Conservation (phyloP, 2,888 invertebrate genomes). For the Cephus rjabovi region DNA sequence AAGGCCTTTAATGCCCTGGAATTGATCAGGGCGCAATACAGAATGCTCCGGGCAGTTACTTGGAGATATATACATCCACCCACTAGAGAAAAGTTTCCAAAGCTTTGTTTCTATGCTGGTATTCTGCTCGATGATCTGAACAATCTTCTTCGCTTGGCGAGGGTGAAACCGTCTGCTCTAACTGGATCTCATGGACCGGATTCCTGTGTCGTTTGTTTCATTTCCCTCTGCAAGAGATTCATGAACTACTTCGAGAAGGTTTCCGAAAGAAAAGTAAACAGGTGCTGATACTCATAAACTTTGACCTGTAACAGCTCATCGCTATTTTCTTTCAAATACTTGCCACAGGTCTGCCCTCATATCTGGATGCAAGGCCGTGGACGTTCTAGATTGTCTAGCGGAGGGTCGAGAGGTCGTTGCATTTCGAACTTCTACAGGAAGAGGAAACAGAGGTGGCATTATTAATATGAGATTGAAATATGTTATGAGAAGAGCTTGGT, state of each 20-base stretch:
- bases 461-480: slow-evolving; percentile 58
- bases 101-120: slow-evolving; percentile 59
- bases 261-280: slow-evolving; percentile 59
- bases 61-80: slow-evolving; percentile 62
- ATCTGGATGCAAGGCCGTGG: slow-evolving; percentile 61
- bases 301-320: neutral
- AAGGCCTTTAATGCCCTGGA: slow-evolving; percentile 49
- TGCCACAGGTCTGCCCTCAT: slow-evolving; percentile 48
- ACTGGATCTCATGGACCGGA: slow-evolving; percentile 26
- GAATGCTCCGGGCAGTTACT: slow-evolving; percentile 57
- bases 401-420: slow-evolving; percentile 54
- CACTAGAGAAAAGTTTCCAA: slow-evolving; percentile 37
- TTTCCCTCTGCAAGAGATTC: slow-evolving; percentile 53
- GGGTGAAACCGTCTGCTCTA: slow-evolving; percentile 30
- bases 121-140: slow-evolving; percentile 54
- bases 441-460: slow-evolving; percentile 26
- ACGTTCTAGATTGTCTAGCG: slow-evolving; percentile 57
- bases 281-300: slow-evolving; percentile 31
- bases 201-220: slow-evolving; percentile 36
- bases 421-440: slow-evolving; percentile 44
- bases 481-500: slow-evolving; percentile 59
- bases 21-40: slow-evolving; percentile 51
- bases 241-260: slow-evolving; percentile 63
- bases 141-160: slow-evolving; percentile 37
- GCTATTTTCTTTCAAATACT: neutral